Percentiles rank a stretch among this genome's conserved stretches.
Conservation (phyloP, 2,113 vertebrate species). For the Coptodon rendalli region DNA sequence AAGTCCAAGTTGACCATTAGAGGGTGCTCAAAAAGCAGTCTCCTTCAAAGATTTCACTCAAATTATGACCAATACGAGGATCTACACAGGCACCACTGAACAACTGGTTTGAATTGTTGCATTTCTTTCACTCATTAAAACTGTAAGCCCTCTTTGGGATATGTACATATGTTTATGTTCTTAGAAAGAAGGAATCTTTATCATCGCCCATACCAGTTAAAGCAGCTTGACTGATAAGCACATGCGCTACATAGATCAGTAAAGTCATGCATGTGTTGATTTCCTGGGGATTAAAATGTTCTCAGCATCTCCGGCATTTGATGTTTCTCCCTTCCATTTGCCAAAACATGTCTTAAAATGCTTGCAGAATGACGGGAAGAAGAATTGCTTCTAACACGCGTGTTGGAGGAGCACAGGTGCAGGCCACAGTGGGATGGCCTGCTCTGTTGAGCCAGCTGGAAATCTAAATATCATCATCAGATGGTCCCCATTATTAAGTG, state of each 20-base stretch:
- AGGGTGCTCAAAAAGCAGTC: not conserved
- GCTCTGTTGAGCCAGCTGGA: slow-evolving; percentile 5
- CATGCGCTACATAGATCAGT: not conserved
- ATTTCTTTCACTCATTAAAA: not conserved
- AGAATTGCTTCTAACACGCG: not conserved
- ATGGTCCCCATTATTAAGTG: slow-evolving; percentile 25
- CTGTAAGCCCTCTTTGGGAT: not conserved
- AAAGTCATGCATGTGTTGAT: not conserved
- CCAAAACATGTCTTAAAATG: not conserved
- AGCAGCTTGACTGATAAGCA: not conserved
- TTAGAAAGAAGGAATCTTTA: not conserved
- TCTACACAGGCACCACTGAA: not conserved
- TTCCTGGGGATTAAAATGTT: not conserved
- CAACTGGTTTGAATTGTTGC: not conserved
- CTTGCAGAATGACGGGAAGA: not conserved
- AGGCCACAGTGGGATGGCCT: not conserved
- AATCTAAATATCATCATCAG: slow-evolving; percentile 40
- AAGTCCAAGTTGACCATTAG: not conserved
- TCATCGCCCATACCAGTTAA: not conserved
- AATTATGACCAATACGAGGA: not conserved
- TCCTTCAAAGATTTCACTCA: not conserved
- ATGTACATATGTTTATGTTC: not conserved
- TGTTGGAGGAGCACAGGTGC: slow-evolving; percentile 23
- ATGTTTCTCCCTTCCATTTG: not conserved
- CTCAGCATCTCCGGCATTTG: not conserved